Base-by-base conservation (phyloP, 2,888 invertebrate species). In the Drosophila quinaria region DNA sequence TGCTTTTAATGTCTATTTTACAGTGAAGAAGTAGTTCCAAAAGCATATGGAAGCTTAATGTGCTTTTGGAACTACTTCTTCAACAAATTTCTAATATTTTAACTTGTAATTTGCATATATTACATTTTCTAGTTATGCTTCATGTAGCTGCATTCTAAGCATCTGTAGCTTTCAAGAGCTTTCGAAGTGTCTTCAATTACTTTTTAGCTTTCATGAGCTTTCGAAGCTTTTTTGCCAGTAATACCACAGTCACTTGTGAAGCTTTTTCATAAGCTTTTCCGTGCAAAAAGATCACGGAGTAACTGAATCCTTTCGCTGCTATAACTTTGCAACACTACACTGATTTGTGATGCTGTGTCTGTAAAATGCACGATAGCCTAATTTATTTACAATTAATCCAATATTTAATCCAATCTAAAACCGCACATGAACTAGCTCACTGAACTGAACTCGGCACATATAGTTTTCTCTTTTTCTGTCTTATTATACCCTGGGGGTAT, bases 371-470 rank as follows among this genome's bases (percentile, higher is more conserved):
- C 1, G 13, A 44, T 13, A 44, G 22, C 1, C 17, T 6, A 58
- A 31, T 22, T 29, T 31, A 15, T 49, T 13, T 6, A 10, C n/a
- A 37, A 50, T 59, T 41, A 51, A 61, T 22, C 35, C 42, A 52
- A 47, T 35, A 39, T 41, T 31, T 33, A 64, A 64, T 58, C 41
- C 63, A 15, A 42, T 25, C 58, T 46, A 22, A 47, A 37, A 54
- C 60, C 35, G 33, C 67, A 67, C 42, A 63, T 29, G 51, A 78
- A 78, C 69, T 70, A 59, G 74, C 46, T 76, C 76, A 75, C 35
- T 61, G 60, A 58, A 50, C 64, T 64, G 69, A 61, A 58, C 59
- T 52, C 22, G 19, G 60, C n/a, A n/a, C 44, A n/a, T 25, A 44
- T n/a, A 44, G 13, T 19, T 31, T n/a, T 29, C 47, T 33, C 8